Conservation (phyloP, 2,797 vertebrate species). For the Clamator glandarius region DNA sequence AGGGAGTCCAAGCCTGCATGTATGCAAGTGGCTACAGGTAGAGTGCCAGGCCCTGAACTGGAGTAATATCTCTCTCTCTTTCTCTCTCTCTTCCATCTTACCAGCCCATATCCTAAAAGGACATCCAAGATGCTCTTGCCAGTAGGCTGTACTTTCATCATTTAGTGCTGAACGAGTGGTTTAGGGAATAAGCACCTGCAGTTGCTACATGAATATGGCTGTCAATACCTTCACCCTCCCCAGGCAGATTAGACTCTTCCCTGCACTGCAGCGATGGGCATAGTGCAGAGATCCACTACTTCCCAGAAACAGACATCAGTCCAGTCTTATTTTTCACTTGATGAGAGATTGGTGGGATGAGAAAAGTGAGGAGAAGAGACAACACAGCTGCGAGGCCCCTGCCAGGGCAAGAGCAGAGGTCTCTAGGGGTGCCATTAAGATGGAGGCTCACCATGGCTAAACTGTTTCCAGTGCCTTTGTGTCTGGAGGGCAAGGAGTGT, state of each 20-base stretch:
- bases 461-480: background rate
- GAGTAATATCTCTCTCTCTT: background rate
- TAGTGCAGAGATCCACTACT: background rate
- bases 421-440: fast-evolving
- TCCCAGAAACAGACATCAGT: background rate
- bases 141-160: background rate
- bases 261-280: background rate
- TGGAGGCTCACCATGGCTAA: background rate
- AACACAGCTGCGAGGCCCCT: fast-evolving
- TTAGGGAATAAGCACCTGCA: background rate
- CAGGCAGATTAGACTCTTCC: background rate
- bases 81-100: background rate
- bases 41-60: background rate
- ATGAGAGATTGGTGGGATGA: background rate
- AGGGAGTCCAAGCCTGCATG: background rate
- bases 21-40: background rate
- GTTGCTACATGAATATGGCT: background rate
- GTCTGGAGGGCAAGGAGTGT: fast-evolving
- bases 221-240: background rate
- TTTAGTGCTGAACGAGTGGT: background rate
- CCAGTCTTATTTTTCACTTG: background rate
- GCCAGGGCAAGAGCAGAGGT: background rate
- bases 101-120: background rate
- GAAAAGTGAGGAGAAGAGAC: background rate
- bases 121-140: background rate